Evolutionary conservation across 1,140 invertebrate genomes (phyloP), one percentile per base, ranked within the genome.

Genomic region (Streblospio benedicti): DNA sequence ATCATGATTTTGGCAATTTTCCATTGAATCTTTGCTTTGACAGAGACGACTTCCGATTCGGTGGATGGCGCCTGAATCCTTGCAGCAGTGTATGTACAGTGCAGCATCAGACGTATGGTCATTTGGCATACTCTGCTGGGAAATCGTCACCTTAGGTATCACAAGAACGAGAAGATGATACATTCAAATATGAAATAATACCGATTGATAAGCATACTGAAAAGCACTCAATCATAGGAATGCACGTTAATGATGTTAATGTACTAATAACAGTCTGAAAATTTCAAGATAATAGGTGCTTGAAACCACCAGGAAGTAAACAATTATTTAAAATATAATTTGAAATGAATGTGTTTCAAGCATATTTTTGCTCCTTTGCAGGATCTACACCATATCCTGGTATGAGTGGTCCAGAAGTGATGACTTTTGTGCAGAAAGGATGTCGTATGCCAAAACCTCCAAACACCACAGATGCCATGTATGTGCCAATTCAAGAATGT

Each of bases 11-110:
- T n/a, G n/a, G n/a, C n/a, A n/a, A n/a, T n/a, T n/a, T n/a, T n/a
- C n/a, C n/a, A n/a, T n/a, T n/a, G n/a, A n/a, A n/a, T n/a, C n/a
- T n/a, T n/a, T n/a, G n/a, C n/a, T n/a, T n/a, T 59, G 3, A 31
- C 44, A 59, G 57, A 14, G 32, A 20, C 44, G 32, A 57, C 79
- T 92, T 62, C 89, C 89, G 5, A 85, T 92, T 0, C 81, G 90
- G 18, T 93, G 90, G 90, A 91, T 93, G 90, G 85, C 89, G 0
- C 89, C 88, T 0, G 90, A 93, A 76, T 88, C 87, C 62, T 84
- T 93, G 25, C 81, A 89, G 45, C 90, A 89, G 67, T 89, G 88
- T 14, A 81, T 87, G 33, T 92, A 91, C 68, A 91, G 89, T 0
- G 78, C 90, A 4, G 89, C 92, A 76, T 90, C 88, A 1, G 90